Evolutionary conservation across 2,113 vertebrate species (phyloP), one percentile per base, ranked within the genome.

Genomic region (Romanogobio albipinnatus): DNA sequence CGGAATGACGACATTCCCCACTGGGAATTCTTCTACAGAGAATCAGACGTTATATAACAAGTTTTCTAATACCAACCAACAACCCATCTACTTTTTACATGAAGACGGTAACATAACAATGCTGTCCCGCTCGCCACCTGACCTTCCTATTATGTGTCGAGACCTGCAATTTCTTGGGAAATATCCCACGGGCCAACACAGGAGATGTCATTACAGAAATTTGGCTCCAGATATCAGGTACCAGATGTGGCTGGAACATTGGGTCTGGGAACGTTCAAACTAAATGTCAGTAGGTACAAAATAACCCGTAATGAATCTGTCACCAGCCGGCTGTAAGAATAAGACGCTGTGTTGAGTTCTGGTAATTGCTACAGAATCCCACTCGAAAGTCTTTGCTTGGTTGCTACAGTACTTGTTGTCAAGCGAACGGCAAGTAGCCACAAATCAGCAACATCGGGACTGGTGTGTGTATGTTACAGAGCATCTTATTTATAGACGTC

Each of bases 221-320:
- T 29, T 36, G 29, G 58, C 79, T 17, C 56, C 53, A 64, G 71
- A 73, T 49, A 43, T n/a, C 53, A 83, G 29, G 26, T 64, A 81
- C 47, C 75, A 79, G 81, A 83, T 62, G 53, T 64, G 49, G 24
- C 26, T 26, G 22, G 36, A 51, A 56, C 73, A 68, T 19, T 78
- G 66, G n/a, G 81, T 45, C 29, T 61, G 53, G 19, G 22, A 74
- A 17, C n/a, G 13, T 47, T 53, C 36, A 59, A 73, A 70, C 33
- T 73, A 73, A 71, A 80, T 47, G 84, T 79, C 82, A 83, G 56
- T 13, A 75, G 59, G 47, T 83, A 76, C 19, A 26, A 56, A 83
- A 83, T 83, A 79, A 79, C 19, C 56, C 9, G 59, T 56, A 83
- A 73, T 64, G 43, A 14, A 39, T 83, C 62, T 26, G 26, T 33